phyloP scores from a whole-genome alignment of 2,888 invertebrate genomes.

The Spisula solida region DNA sequence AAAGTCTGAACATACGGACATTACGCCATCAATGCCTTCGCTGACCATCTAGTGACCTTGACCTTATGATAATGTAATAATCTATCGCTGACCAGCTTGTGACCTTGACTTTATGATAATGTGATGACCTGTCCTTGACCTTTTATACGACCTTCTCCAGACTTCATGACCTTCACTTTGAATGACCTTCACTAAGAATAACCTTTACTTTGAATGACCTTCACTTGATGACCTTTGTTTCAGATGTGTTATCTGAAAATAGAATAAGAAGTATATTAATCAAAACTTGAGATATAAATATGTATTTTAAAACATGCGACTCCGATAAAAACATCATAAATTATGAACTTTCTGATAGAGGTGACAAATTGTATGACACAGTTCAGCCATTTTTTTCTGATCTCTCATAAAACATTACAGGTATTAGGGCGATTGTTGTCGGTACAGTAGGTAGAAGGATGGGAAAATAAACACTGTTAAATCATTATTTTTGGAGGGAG shows the following conservation, averaged over 20 bases:
- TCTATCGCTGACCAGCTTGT: background rate
- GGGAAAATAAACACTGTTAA: too few relatives aligned
- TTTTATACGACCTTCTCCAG: background rate
- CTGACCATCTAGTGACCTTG: slow-evolving; percentile 71
- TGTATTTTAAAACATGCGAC: background rate
- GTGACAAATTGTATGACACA: too few relatives aligned
- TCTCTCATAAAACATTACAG: too few relatives aligned
- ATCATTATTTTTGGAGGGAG: too few relatives aligned
- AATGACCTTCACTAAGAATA: background rate
- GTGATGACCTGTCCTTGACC: background rate
- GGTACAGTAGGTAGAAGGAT: too few relatives aligned
- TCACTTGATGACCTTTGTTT: background rate
- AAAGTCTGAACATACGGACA: slow-evolving; percentile 81
- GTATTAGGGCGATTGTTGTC: too few relatives aligned
- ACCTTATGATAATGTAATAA: background rate
- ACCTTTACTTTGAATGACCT: slow-evolving; percentile 8
- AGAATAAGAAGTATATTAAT: background rate
- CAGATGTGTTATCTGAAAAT: background rate
- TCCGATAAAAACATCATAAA: background rate
- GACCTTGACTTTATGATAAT: background rate
- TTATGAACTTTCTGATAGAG: too few relatives aligned
- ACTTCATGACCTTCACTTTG: background rate
- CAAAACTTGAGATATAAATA: background rate
- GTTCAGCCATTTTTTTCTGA: too few relatives aligned
- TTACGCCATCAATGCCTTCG: slow-evolving; percentile 70